phyloP scores from a whole-genome alignment of 2,797 vertebrate species.

The Amblyraja radiata region DNA sequence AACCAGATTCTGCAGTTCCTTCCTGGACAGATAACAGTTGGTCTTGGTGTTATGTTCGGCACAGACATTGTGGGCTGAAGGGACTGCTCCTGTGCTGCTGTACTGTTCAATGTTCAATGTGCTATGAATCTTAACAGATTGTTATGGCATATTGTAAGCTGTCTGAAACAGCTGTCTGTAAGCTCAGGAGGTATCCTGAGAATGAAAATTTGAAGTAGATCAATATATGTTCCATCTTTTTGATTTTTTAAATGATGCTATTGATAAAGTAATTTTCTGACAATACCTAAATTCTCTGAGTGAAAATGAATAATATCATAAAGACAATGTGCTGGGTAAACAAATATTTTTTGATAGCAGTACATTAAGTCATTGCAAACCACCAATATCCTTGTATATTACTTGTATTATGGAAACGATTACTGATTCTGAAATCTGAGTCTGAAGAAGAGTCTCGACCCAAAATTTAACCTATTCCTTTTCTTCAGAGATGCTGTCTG shows the following conservation, averaged over 20 bases:
- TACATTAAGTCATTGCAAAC: neutral
- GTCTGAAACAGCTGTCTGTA: neutral
- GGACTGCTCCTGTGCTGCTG: neutral
- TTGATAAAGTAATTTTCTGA: slow-evolving; percentile 11
- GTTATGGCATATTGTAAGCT: neutral
- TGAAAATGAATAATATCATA: neutral
- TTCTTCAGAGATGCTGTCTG: too few species aligned
- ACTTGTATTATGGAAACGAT: neutral
- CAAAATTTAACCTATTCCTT: too few species aligned
- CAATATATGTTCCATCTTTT: neutral
- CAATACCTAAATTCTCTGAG: neutral
- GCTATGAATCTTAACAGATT: neutral
- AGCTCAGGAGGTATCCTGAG: neutral
- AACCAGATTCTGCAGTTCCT: too few species aligned
- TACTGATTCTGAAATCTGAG: neutral
- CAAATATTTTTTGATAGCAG: neutral
- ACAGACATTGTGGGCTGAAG: too few species aligned
- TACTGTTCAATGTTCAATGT: neutral
- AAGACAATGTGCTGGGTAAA: neutral
- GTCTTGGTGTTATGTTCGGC: too few species aligned
- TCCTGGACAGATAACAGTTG: too few species aligned
- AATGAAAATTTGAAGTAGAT: neutral
- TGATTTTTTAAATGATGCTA: neutral
- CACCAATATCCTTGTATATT: neutral
- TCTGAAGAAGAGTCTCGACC: too few species aligned